phyloP scores from a whole-genome alignment of 1,140 invertebrate genomes.

The Pogonomyrmex californicus region DNA sequence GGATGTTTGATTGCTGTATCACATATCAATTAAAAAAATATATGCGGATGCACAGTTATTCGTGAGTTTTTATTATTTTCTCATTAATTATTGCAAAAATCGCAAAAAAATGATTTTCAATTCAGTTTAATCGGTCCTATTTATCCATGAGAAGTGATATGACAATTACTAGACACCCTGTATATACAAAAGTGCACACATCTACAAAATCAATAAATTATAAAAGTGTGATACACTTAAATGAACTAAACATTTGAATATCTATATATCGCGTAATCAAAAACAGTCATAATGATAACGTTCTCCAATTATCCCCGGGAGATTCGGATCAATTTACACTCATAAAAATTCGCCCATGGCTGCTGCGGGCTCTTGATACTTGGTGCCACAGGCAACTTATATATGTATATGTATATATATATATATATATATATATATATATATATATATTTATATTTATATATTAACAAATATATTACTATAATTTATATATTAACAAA shows the following conservation, averaged over 20 bases:
- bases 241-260: constrained; percentile 3
- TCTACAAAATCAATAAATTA: constrained; percentile 9
- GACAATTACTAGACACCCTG: no score
- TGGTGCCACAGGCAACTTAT: constrained; percentile 23
- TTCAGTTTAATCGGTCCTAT: not conserved
- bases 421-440: not conserved
- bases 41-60: no score
- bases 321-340: not conserved
- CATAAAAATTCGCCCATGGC: constrained; percentile 16
- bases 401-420: not conserved
- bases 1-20: no score
- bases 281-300: constrained; percentile 30
- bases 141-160: no score
- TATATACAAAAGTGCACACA: no score
- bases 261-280: constrained; percentile 12
- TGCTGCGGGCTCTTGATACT: not conserved
- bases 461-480: constrained; percentile 27
- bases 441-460: not conserved
- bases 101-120: not conserved
- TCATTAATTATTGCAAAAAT: not conserved
- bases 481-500: constrained; percentile 29
- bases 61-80: no score
- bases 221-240: not conserved
- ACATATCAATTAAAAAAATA: no score
- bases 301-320: constrained; percentile 41